A percentile compares a stretch with the other conserved stretches of the same genome.
Evolutionary conservation across 2,797 vertebrate genomes (phyloP).

Genomic region (Synaphobranchus kaupii): DNA sequence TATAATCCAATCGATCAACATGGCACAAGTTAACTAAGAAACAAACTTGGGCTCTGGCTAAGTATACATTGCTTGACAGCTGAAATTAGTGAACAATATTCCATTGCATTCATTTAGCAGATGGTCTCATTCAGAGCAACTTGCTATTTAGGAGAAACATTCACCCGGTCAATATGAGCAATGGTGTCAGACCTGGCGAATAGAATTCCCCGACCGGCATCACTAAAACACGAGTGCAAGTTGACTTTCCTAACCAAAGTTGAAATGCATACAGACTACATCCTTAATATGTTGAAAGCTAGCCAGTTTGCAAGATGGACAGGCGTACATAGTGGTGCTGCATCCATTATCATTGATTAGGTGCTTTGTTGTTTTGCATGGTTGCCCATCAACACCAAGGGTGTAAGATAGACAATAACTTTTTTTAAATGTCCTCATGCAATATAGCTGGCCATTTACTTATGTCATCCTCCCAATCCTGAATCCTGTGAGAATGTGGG

Average conservation of each 20-base stretch:
- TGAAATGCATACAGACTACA: not conserved
- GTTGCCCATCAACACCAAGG: not conserved
- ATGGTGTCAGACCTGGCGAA: not conserved
- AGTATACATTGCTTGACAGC: not conserved
- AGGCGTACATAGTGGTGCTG: not conserved
- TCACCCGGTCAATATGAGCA: not conserved
- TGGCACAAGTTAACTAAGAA: no score
- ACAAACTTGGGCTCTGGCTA: not conserved
- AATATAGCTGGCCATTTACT: not conserved
- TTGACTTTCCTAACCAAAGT: not conserved
- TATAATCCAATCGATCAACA: no score
- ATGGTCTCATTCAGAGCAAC: not conserved
- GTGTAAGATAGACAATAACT: not conserved
- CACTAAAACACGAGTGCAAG: no score
- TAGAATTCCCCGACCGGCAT: not conserved
- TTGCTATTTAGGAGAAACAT: not conserved
- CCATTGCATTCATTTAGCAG: not conserved
- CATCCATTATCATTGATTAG: not conserved
- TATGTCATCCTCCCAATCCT: not conserved
- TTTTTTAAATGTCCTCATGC: no score
- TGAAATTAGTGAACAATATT: not conserved
- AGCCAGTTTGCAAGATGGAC: not conserved
- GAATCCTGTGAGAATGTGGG: not conserved
- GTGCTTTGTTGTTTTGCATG: not conserved
- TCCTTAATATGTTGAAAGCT: not conserved